Evolutionary conservation across 2,797 vertebrate species (phyloP).

Genomic region (Falco biarmicus): DNA sequence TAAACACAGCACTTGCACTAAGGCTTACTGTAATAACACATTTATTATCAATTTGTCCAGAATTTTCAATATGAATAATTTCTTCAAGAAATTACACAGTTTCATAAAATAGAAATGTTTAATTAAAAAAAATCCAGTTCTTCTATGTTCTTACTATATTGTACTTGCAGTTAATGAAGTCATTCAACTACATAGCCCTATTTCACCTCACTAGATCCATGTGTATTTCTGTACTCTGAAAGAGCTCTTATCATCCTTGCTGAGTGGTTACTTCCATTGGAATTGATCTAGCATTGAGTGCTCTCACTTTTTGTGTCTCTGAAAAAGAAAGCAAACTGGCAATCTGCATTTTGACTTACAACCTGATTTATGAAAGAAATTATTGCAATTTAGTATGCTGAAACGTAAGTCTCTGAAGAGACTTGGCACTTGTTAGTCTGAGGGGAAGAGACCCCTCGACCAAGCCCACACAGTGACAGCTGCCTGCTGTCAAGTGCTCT

Average conservation of each 20-base stretch:
- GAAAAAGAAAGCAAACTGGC: background rate
- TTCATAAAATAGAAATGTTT: background rate
- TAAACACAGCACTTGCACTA: background rate
- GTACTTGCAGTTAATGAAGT: background rate
- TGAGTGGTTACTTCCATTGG: background rate
- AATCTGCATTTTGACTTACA: background rate
- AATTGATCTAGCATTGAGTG: background rate
- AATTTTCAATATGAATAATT: background rate
- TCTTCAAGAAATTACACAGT: background rate
- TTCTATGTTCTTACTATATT: background rate
- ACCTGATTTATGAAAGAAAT: background rate
- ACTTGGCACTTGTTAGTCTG: background rate
- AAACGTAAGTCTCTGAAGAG: background rate
- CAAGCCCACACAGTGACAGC: background rate
- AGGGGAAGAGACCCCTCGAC: background rate
- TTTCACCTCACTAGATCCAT: background rate
- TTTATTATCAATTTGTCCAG: background rate
- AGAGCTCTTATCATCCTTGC: background rate
- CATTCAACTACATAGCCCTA: background rate
- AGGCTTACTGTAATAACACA: background rate
- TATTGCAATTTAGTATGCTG: background rate
- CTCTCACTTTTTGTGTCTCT: background rate
- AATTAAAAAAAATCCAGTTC: background rate
- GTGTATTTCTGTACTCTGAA: background rate
- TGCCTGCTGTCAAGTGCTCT: background rate